Base-by-base conservation (phyloP, 2,113 vertebrate species). In the Lepus americanus region DNA sequence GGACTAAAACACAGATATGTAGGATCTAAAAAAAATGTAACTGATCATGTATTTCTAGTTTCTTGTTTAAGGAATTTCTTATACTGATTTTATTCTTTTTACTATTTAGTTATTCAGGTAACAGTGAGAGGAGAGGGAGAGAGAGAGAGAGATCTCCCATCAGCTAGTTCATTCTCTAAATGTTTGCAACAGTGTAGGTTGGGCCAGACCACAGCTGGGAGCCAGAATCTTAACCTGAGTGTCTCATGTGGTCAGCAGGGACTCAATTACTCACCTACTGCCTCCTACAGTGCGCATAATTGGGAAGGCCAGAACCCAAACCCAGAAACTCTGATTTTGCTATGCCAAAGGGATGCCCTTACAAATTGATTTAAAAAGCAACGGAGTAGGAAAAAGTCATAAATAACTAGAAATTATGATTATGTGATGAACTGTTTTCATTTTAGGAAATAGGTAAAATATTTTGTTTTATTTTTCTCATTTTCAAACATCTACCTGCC, bases 301-400 rank as follows among this genome's bases (percentile, higher is more conserved):
- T 27, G 9, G 22, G 22, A 3, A 23, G 8, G 55, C 19, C 19
- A 19, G 55, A 59, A 59, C 55, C 4, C 55, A 20, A 59, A 59
- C 1, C 55, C 55, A 59, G 55, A 6, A 14, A 59, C 55, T 59
- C 14, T 59, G 55, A 19, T 59, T 17, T 59, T 59, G 55, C 44
- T 44, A 44, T 16, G 59, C 13, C 5, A 22, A 22, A 16, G 2
- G 59, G 17, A 59, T 59, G 55, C 55, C 55, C 19, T 81, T 67
- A 61, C 51, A 83, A 87, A 79, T 9, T 86, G 13, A 36, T 89
- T 82, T 83, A 36, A 92, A 95, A 95, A 80, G 69, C 33, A 51
- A 8, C 51, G 9, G 20, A 73, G 25, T 36, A 64, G 12, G 29
- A 89, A 87, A 80, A 80, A 4, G 5, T 0, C 20, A 39, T 49